Base-by-base conservation (phyloP, 35 echinoderm and acorn worm species). In the Ophioderma brevispina region DNA sequence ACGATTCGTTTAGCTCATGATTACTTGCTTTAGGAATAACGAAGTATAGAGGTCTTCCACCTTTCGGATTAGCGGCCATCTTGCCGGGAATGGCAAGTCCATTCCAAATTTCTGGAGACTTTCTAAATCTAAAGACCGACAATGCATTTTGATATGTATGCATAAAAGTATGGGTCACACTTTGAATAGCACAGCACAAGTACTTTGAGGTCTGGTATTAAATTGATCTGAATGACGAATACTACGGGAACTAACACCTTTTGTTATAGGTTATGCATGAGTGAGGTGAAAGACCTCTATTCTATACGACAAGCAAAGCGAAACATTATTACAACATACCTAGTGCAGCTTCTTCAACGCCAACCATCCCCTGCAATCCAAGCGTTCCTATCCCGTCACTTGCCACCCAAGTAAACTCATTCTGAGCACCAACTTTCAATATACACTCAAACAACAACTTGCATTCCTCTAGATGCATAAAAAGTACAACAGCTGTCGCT, bases 341-440 rank as follows among this genome's bases (percentile, higher is more conserved):
- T 33, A 64, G 23, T 64, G 55, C 83, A 21, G 83, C 25, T 32
- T 63, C 1, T 70, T 85, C 55, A 0, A 85, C 46, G 1, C 52
- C 32, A 1, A 37, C 31, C 1, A 85, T 32, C 36, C 83, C 83
- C 32, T 85, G 43, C 83, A 32, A 37, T 6, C 83, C 83, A 30
- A 64, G 70, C 23, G 52, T 36, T 23, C 83, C 83, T 4, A 85
- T 37, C 0, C 83, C 83, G 36, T 85, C 83, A 85, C 95, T 97
- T 21, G 75, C 95, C 18, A 97, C 55, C 87, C 92, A 97, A 8
- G 91, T 91, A 31, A 97, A 97, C 55, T 93, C 88, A 17, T 79
- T 25, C 32, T 75, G 40, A 0, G 81, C 88, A 1, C 39, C 37
- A 18, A 35, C 79, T 33, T 84, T 87, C 75, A 76, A 39, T 21